Base-by-base conservation (phyloP, 2,888 invertebrate species). In the Drosophila multiciliata region DNA sequence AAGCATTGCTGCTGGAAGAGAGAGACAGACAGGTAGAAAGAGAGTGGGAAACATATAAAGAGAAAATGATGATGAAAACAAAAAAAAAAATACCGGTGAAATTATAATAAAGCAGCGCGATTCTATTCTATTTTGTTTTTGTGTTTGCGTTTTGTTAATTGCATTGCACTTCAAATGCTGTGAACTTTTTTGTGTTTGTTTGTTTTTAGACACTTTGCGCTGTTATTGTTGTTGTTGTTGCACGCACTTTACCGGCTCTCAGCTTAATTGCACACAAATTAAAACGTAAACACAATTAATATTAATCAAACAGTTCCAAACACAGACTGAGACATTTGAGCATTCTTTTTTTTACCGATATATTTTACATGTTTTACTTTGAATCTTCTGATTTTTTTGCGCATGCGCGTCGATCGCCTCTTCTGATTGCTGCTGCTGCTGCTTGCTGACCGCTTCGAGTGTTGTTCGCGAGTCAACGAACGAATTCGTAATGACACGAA, bases 401-500 rank as follows among this genome's bases (percentile, higher is more conserved):
- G 89, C 89, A 80, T 74, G 90, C 87, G 90, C 78, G 80, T 76
- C 75, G 78, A 73, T 80, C 78, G 69, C 54, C 42, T 38, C 58
- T 58, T 26, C 72, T 50, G 61, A 57, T 73, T 45, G 50, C 33
- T 40, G 71, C 35, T 45, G 50, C 33, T 40, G 71, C 40, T 45
- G 49, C 45, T 57, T 58, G 53, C 61, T 66, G 62, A 45, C 54
- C 45, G 42, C 33, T 53, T 12, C n/a, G 48, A 58, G 45, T 29
- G 65, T 61, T 90, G 85, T 66, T 82, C 75, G 73, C 90, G 71
- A 87, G 85, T 80, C 91, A 89, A 90, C 91, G 91, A 89, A 85
- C 91, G 91, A 83, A 87, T 88, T 87, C 84, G 91, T 87, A 91
- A 83, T 91, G 91, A 88, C 71, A 78, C 89, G 77, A 68, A 75